Evolutionary conservation across 2,888 invertebrate genomes (phyloP), one percentile per base, ranked within the genome.

Genomic region (Lissonota sp.): DNA sequence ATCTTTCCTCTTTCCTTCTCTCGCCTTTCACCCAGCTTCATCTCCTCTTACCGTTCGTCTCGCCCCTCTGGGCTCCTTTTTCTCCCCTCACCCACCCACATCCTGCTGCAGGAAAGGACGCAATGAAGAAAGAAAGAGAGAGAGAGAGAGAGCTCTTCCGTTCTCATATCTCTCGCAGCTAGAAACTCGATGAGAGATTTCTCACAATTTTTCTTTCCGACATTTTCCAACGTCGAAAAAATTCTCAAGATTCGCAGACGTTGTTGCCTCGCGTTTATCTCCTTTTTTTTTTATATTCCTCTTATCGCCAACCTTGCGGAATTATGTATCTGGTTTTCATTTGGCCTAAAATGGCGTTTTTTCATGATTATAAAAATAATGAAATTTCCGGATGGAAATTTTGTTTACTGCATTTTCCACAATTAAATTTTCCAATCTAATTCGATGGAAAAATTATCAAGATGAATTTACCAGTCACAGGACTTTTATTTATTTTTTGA

Each of bases 21-120:
- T 69, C 46, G 83, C 85, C 83, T 86, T 86, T 83, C 84, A 79
- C 81, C 79, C 84, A 80, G 60, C 85, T 82, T 83, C 84, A 84
- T 85, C 80, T 77, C 80, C 79, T 82, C 84, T 84, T 85, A 82
- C 78, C 76, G 60, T 55, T 78, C 83, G 82, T 82, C 82, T 84
- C 83, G 74, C 60, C 72, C 72, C 69, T 58, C 64, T 26, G 26
- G 26, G 26, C 80, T 84, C 80, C 77, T 83, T 84, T 75, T 83
- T 86, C 83, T 83, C 73, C 78, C 84, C 71, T 83, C 80, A 64
- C 44, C 87, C 84, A 74, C 84, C 86, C 85, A 84, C 86, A 87
- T 90, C 88, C 87, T 86, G 87, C 85, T 87, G 39, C 53, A 58
- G 44, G 37, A 37, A 57, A 42, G 46, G 57, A 46, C 44, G 16